Percentiles rank a stretch among this genome's conserved stretches.
These are phyloP conservation scores for Ascidia mentula DNA, from an alignment of 23 tunicate genomes.

Conservation along the genomic window DNA sequence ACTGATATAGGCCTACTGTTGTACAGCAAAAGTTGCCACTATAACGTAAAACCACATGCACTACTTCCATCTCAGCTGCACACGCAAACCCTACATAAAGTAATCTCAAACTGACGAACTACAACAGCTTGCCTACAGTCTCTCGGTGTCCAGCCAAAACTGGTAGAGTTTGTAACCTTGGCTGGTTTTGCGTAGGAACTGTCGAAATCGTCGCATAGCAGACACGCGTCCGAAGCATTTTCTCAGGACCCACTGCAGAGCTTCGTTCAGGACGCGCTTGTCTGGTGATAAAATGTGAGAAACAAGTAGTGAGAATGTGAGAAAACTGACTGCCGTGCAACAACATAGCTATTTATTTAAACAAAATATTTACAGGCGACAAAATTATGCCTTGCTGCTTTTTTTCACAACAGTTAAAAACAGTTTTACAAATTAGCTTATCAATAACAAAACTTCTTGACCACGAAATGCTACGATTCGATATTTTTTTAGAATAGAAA, in stretches of 20 bases:
- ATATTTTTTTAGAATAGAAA: no score
- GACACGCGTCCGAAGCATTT: constrained; percentile 67
- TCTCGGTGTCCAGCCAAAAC: constrained; percentile 77
- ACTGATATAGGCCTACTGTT: no score
- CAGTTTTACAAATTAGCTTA: no score
- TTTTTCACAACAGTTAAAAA: background rate
- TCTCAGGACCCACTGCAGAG: constrained; percentile 49
- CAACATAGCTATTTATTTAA: background rate
- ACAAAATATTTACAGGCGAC: background rate
- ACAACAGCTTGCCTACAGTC: no score
- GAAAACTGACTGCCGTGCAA: background rate
- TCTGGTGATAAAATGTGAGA: constrained; percentile 25
- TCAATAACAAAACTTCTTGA: no score
- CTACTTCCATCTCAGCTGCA: no score
- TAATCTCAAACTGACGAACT: no score
- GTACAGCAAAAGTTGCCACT: no score
- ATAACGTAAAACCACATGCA: no score
- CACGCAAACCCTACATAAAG: no score
- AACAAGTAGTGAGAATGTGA: background rate
- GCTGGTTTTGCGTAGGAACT: constrained; percentile 22
- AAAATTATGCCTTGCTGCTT: background rate
- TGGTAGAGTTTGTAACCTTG: constrained; percentile 56
- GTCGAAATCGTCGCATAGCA: constrained; percentile 51
- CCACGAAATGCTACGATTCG: no score
- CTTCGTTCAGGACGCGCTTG: constrained; percentile 24